Percentiles rank a stretch among this genome's conserved stretches.
Conservation (phyloP, 2,888 invertebrate genomes). For the Agonopterix subpropinquella region DNA sequence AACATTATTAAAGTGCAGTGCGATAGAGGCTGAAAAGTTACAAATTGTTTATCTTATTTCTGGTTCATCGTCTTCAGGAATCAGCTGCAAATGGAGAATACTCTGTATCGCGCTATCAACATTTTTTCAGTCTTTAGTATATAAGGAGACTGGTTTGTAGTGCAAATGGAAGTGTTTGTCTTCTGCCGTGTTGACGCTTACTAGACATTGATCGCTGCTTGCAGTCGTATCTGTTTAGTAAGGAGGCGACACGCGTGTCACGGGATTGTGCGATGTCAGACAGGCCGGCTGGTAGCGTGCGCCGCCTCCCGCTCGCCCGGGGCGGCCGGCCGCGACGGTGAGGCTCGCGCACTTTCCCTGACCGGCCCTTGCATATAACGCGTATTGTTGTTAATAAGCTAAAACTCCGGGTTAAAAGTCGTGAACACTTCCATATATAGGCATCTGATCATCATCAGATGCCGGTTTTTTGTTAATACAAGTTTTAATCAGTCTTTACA, state of each 20-base stretch:
- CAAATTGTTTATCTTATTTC: too few relatives aligned
- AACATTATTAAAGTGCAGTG: too few relatives aligned
- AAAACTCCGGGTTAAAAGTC: constrained; percentile 34
- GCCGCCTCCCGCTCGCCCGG: constrained; percentile 35
- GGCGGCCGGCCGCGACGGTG: constrained; percentile 34
- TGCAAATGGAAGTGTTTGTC: constrained; percentile 21
- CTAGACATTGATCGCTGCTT: constrained; percentile 43
- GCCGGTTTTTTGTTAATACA: constrained; percentile 26
- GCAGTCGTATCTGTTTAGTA: constrained; percentile 34
- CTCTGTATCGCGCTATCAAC: constrained; percentile 12
- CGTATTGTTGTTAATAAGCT: constrained; percentile 25
- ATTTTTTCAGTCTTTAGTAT: constrained; percentile 10
- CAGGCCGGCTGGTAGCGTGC: constrained; percentile 33
- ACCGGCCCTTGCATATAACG: constrained; percentile 26
- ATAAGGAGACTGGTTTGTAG: constrained; percentile 8
- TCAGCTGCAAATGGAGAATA: constrained; percentile 2
- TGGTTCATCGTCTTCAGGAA: neutral
- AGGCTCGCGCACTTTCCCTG: constrained; percentile 37
- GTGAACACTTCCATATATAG: constrained; percentile 30
- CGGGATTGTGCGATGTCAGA: constrained; percentile 27
- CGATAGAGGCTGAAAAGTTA: too few relatives aligned
- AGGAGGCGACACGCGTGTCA: constrained; percentile 24
- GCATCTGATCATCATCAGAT: constrained; percentile 25
- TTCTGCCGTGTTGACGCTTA: constrained; percentile 38
- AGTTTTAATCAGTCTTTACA: neutral